phyloP scores from a whole-genome alignment of 1,140 invertebrate genomes.

The Psilanteris sp. region DNA sequence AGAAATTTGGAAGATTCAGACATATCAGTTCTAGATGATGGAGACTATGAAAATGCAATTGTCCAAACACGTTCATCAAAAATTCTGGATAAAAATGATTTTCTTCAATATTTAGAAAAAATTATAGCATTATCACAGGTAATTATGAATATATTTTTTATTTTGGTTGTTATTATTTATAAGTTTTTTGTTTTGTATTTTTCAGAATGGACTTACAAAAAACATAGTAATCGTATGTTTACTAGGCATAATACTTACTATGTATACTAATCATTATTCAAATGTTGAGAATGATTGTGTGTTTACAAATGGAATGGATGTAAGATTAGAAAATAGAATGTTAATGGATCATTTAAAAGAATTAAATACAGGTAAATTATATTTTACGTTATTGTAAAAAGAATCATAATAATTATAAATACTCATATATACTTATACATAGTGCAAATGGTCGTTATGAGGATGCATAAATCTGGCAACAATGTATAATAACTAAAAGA shows the following conservation, averaged over 20 bases:
- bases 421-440: no score
- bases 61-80: conserved; percentile 21
- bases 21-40: conserved; percentile 47
- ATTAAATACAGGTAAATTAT: conserved; percentile 29
- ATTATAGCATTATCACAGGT: conserved; percentile 31
- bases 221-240: conserved; percentile 44
- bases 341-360: conserved; percentile 45
- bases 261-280: conserved; percentile 17
- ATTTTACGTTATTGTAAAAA: no score
- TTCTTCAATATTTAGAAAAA: conserved; percentile 30
- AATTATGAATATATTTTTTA: no score
- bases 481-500: no score
- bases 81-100: conserved; percentile 16
- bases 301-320: conserved; percentile 26
- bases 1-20: conserved; percentile 44
- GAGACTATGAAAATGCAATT: conserved; percentile 35
- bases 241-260: conserved; percentile 30
- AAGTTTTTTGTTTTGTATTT: no score
- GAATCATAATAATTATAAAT: no score
- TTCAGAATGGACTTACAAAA: conserved; percentile 30
- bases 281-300: conserved; percentile 22
- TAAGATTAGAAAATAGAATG: conserved; percentile 39
- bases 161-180: not conserved
- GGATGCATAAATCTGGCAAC: no score
- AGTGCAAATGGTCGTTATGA: no score